A percentile compares a stretch with the other conserved stretches of the same genome.
phyloP scores from a whole-genome alignment of 2,113 vertebrate species.

The Xenopus laevis region DNA sequence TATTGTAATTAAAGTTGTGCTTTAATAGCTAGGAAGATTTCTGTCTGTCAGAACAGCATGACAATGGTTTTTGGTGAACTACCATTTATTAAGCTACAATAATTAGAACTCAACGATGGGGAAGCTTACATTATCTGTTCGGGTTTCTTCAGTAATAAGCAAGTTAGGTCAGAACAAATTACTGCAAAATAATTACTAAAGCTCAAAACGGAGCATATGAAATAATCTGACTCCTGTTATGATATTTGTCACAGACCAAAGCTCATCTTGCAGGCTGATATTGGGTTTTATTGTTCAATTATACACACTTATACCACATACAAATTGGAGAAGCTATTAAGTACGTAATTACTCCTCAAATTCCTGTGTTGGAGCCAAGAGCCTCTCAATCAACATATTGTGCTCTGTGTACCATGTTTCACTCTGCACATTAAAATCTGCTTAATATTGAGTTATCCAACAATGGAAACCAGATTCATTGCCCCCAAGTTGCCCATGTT shows the following conservation, averaged over 20 bases:
- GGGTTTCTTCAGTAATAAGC: background rate
- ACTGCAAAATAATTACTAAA: too few relatives aligned
- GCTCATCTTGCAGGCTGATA: background rate
- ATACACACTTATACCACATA: conserved; percentile 8
- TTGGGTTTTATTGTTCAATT: conserved; percentile 9
- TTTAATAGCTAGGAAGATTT: conserved; percentile 4
- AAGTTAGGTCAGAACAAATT: background rate
- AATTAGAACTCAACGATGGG: background rate
- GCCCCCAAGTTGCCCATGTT: too few relatives aligned
- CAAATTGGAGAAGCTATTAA: conserved; percentile 14
- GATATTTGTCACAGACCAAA: background rate
- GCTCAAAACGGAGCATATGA: background rate
- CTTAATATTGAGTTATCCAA: too few relatives aligned
- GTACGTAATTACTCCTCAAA: conserved; percentile 22
- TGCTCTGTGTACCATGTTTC: too few relatives aligned
- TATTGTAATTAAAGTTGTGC: too few relatives aligned
- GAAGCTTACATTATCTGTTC: background rate
- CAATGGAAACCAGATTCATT: too few relatives aligned
- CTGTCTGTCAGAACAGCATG: background rate
- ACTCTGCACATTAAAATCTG: too few relatives aligned
- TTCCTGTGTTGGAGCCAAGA: conserved; percentile 6
- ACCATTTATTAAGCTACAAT: conserved; percentile 8
- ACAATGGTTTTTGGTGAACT: background rate
- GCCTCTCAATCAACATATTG: too few relatives aligned
- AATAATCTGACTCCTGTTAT: background rate